Evolutionary conservation across 35 echinoderm and acorn worm genomes (phyloP).

Genomic region (Ophioderma brevispina): DNA sequence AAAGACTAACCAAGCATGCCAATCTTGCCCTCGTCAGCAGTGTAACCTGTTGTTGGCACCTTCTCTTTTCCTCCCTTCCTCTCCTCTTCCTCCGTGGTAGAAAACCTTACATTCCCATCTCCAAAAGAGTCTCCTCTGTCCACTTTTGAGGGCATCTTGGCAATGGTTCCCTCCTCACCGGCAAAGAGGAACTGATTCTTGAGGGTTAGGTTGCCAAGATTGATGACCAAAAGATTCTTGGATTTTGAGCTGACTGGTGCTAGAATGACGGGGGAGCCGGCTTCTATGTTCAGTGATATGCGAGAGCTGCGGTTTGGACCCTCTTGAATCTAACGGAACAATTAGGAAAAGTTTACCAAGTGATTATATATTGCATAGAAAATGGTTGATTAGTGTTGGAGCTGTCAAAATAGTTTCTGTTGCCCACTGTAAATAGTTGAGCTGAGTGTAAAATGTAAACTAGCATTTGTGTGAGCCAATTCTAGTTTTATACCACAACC

Average conservation of each 20-base stretch:
- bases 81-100: neutral
- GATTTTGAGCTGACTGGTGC: constrained; percentile 85
- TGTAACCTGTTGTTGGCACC: too few species aligned
- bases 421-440: too few species aligned
- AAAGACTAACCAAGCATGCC: too few species aligned
- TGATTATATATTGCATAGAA: too few species aligned
- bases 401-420: too few species aligned
- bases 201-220: constrained; percentile 90
- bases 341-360: too few species aligned
- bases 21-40: too few species aligned
- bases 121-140: constrained; percentile 10
- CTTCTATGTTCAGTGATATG: constrained; percentile 83
- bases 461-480: too few species aligned
- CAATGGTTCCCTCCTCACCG: constrained; percentile 76
- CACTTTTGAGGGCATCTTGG: constrained; percentile 52
- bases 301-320: constrained; percentile 64
- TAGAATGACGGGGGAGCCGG: constrained; percentile 92
- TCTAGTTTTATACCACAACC: too few species aligned
- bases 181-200: constrained; percentile 80
- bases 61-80: too few species aligned
- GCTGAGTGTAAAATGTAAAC: too few species aligned
- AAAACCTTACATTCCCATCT: neutral
- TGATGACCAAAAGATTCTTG: constrained; percentile 81
- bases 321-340: constrained; percentile 71
- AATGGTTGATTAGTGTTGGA: too few species aligned